Evolutionary conservation across 2,888 invertebrate genomes (phyloP), one percentile per base, ranked within the genome.

Genomic region (Eucera pruinosa): DNA sequence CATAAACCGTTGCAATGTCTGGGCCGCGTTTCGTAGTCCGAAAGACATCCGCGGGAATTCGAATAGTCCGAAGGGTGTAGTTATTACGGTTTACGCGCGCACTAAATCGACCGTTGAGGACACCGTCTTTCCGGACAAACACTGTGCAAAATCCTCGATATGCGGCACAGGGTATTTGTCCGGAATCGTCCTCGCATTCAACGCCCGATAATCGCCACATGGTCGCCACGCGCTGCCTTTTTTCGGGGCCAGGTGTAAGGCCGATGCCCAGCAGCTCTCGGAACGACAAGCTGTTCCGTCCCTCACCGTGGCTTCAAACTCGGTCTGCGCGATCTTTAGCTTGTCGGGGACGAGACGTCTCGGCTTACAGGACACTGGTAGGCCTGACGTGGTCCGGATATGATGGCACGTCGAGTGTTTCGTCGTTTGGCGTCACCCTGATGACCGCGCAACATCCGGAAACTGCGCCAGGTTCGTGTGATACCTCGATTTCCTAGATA

Each of bases 101-200:
- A 47, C 55, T n/a, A 66, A 23, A 15, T 66, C 65, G 20, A 61
- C 9, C 3, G 30, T 47, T 2, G 47, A 57, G 2, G 41, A 41
- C 2, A 57, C n/a, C 2, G 13, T 4, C 1, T 41, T 52, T 1
- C 41, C 27, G 18, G 41, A 0, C 6, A 64, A 30, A 0, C 20
- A 4, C 1, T 64, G 64, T 11, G 64, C 27, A 7, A 64, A 64
- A 6, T 64, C 61, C 11, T 61, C 48, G n/a, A 61, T 61, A 1
- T 58, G 58, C 18, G 30, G 58, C 43, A 45, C 30, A 3, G 58
- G 27, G 15, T 58, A 58, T 15, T 13, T 58, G 18, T 58, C 43
- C 43, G 58, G 43, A 1, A 45, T 45, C 0, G 54, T 64, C 0
- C 52, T 20, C 9, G 64, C 64, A 30, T 64, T 64, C 4, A 54